A percentile compares a stretch with the other conserved stretches of the same genome.
Evolutionary conservation across 2,797 vertebrate species (phyloP).

Genomic region (Lepilemur septentrionalis): DNA sequence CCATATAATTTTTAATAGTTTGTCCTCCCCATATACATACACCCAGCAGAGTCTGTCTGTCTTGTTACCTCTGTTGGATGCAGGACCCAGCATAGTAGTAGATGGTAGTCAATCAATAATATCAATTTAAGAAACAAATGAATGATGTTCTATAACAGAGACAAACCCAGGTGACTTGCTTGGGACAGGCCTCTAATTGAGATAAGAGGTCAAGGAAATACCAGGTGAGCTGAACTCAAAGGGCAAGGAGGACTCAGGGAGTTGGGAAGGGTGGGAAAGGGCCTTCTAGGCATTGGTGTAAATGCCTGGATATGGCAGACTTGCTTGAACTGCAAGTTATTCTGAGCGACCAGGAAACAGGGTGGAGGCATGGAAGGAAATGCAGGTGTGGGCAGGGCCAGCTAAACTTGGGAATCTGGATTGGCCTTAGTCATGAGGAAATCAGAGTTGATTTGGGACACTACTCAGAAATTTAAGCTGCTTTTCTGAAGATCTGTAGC

Average conservation of each 20-base stretch:
- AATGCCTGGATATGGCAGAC: not conserved
- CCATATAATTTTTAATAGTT: not conserved
- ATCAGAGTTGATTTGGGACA: not conserved
- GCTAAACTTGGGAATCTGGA: not conserved
- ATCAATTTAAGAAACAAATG: not conserved
- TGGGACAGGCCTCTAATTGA: not conserved
- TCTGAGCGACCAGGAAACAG: not conserved
- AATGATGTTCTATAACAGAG: not conserved
- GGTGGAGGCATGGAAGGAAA: not conserved
- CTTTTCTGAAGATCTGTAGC: not conserved
- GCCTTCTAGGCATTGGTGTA: not conserved
- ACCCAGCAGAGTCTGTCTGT: not conserved
- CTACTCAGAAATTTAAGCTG: not conserved
- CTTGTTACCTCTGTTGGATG: not conserved
- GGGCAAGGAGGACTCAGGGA: not conserved
- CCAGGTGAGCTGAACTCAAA: not conserved
- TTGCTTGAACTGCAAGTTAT: not conserved
- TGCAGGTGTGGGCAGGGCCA: not conserved
- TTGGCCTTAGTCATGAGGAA: not conserved
- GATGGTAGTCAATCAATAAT: not conserved
- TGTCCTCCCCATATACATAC: not conserved
- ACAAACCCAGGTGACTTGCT: not conserved
- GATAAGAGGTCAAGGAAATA: not conserved
- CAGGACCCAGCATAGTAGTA: not conserved
- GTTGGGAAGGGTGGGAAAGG: not conserved